Evolutionary conservation across 2,113 vertebrate genomes (phyloP).

Genomic region (Arizona elegans): DNA sequence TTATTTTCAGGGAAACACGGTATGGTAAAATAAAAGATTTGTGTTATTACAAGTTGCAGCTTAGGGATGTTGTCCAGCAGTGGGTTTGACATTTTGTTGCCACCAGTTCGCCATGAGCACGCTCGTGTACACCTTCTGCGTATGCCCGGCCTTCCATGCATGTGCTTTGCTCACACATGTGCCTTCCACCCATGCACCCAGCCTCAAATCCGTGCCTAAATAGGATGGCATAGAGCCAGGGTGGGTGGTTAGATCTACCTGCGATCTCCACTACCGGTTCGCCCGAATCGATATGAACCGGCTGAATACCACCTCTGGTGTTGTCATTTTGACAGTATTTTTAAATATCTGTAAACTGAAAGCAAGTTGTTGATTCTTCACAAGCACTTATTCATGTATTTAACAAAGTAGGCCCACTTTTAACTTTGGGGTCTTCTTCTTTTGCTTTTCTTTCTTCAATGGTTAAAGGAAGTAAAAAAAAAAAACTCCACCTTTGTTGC

Average conservation of each 20-base stretch:
- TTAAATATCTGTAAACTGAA: conserved; percentile 44
- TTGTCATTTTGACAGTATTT: conserved; percentile 24
- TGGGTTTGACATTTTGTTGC: too few species aligned
- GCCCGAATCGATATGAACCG: too few species aligned
- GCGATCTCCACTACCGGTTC: too few species aligned
- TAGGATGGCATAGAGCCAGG: too few species aligned
- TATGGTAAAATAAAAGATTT: conserved; percentile 15
- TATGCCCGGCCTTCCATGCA: too few species aligned
- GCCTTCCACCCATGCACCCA: too few species aligned
- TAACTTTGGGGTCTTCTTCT: conserved; percentile 25
- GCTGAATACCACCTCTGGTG: background rate
- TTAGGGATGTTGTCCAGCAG: conserved; percentile 16
- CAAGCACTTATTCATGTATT: conserved; percentile 16
- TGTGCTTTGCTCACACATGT: too few species aligned
- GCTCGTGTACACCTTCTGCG: too few species aligned
- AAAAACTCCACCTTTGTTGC: background rate
- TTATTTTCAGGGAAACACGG: too few species aligned
- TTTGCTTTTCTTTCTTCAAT: conserved; percentile 14
- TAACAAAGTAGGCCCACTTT: conserved; percentile 33
- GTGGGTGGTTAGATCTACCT: too few species aligned
- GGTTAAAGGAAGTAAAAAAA: background rate
- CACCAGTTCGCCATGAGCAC: too few species aligned
- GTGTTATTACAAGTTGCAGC: conserved; percentile 47
- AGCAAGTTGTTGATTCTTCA: conserved; percentile 47
- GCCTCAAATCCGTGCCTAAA: too few species aligned